Percentiles rank a stretch among this genome's conserved stretches.
These are phyloP conservation scores for Melanitta fusca DNA, from an alignment of 2,797 vertebrate species.

Conservation along the genomic window DNA sequence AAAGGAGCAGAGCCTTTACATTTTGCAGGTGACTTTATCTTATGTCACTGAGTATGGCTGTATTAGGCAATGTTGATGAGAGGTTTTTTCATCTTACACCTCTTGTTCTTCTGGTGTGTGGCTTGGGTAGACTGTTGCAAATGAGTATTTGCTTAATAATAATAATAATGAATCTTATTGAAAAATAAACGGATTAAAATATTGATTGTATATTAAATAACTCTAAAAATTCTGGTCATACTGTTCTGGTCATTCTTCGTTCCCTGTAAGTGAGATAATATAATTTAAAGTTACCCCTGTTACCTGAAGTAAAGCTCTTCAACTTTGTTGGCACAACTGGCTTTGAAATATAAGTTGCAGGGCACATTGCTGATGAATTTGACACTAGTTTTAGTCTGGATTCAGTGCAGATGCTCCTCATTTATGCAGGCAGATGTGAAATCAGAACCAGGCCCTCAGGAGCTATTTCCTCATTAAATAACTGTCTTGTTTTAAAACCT, in stretches of 20 bases:
- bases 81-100: background rate
- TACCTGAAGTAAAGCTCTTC: background rate
- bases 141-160: background rate
- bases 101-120: background rate
- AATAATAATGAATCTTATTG: background rate
- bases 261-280: background rate
- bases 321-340: background rate
- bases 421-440: background rate
- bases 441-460: background rate
- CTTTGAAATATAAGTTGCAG: background rate
- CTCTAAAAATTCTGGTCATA: background rate
- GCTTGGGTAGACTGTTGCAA: background rate
- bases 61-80: background rate
- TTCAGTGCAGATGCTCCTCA: background rate
- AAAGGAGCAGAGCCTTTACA: background rate
- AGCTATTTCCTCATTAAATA: background rate
- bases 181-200: background rate
- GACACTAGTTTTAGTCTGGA: background rate
- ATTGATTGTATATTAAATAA: background rate
- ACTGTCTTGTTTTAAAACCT: background rate
- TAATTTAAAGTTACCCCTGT: background rate
- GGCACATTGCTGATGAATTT: background rate
- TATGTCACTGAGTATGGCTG: rapidly evolving
- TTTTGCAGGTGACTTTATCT: background rate
- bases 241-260: background rate